phyloP scores from a whole-genome alignment of 2,113 vertebrate genomes.

The Eptesicus fuscus region DNA sequence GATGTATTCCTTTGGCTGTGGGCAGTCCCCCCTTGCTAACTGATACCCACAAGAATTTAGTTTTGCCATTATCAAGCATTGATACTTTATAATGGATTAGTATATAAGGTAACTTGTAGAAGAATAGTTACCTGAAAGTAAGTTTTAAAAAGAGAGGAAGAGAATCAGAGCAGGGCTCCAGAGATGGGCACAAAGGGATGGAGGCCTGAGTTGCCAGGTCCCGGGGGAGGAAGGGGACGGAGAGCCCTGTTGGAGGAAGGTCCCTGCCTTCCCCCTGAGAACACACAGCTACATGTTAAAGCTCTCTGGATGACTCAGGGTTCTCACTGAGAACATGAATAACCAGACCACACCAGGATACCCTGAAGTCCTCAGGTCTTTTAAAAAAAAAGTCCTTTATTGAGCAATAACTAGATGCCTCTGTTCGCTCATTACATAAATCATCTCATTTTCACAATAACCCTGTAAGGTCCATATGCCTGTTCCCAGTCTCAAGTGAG shows the following conservation, averaged over 20 bases:
- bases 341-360: neutral
- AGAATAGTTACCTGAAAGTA: neutral
- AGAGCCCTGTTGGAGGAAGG: neutral
- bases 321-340: neutral
- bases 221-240: too few species aligned
- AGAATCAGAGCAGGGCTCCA: neutral
- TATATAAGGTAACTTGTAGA: neutral
- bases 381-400: neutral
- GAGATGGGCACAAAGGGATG: neutral
- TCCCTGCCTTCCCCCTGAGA: neutral
- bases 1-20: neutral
- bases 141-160: neutral
- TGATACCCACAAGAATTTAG: neutral
- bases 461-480: neutral
- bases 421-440: neutral
- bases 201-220: neutral
- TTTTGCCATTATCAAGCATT: neutral
- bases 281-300: neutral
- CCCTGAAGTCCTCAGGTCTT: neutral
- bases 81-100: neutral
- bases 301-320: neutral
- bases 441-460: constrained; percentile 17
- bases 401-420: neutral
- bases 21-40: neutral
- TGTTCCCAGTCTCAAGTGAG: neutral